Percentiles rank a stretch among this genome's conserved stretches.
phyloP scores from a whole-genome alignment of 2,797 vertebrate species.

The Gambelia wislizenii region DNA sequence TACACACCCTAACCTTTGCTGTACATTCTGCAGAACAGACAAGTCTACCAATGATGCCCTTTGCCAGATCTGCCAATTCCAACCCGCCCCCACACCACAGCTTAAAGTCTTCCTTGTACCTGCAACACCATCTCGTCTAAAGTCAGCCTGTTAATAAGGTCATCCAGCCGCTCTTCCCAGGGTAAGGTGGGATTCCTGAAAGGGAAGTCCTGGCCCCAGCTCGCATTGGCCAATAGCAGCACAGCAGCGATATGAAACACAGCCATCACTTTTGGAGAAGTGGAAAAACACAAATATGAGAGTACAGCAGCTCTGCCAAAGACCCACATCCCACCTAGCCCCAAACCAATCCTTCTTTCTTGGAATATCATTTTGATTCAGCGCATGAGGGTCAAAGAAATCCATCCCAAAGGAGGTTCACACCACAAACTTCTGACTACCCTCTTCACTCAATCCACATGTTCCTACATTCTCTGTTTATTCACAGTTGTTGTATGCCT shows the following conservation, averaged over 20 bases:
- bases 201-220: conserved; percentile 33
- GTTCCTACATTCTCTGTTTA: background rate
- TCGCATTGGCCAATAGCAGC: conserved; percentile 39
- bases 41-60: background rate
- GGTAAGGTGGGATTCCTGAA: conserved; percentile 68
- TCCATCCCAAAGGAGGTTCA: background rate
- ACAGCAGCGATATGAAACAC: background rate
- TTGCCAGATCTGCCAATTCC: background rate
- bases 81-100: too few relatives aligned
- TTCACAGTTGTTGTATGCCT: background rate
- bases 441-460: background rate
- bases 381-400: background rate
- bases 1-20: too few relatives aligned
- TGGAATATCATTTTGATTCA: background rate
- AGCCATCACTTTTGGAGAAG: background rate
- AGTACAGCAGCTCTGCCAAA: background rate
- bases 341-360: background rate
- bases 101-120: conserved; percentile 51
- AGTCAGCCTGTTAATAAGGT: conserved; percentile 68
- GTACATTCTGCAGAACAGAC: too few relatives aligned
- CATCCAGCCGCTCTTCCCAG: conserved; percentile 71
- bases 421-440: background rate
- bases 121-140: conserved; percentile 74
- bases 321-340: too few relatives aligned
- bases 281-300: background rate